Evolutionary conservation across 2,888 invertebrate species (phyloP).

Genomic region (Prosapia bicincta): DNA sequence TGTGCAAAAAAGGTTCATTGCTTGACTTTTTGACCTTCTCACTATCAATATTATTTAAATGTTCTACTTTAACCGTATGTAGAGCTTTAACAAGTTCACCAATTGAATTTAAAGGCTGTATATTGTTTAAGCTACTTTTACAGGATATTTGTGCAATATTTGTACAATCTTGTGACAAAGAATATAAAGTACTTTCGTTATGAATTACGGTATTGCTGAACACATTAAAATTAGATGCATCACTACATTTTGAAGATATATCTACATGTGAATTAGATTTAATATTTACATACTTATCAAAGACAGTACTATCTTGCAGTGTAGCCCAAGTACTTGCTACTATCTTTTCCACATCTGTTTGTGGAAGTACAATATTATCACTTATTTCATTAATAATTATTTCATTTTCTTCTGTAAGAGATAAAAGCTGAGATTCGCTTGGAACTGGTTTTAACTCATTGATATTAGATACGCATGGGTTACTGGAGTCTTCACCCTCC

Average conservation of each 20-base stretch:
- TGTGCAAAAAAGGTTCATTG: conserved; percentile 14
- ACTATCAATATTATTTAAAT: neutral
- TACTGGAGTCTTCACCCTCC: too few relatives aligned
- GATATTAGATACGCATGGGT: neutral
- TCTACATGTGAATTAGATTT: neutral
- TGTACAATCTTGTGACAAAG: neutral
- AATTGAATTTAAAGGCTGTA: neutral
- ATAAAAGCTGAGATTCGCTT: neutral
- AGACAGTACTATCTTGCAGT: neutral
- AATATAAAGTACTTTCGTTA: neutral
- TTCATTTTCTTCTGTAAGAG: neutral
- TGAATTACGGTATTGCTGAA: neutral
- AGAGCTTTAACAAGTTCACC: conserved; percentile 7
- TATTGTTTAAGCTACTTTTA: neutral
- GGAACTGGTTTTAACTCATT: conserved; percentile 3
- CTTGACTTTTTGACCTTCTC: neutral
- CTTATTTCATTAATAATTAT: neutral
- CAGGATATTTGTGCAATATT: neutral
- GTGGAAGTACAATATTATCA: neutral
- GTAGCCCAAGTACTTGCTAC: conserved; percentile 19
- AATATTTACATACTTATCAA: neutral
- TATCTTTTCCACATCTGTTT: conserved; percentile 19
- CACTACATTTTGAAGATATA: conserved; percentile 16
- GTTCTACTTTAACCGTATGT: neutral
- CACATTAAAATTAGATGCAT: neutral